phyloP scores from a whole-genome alignment of 2,113 vertebrate genomes.

The Etheostoma cragini region DNA sequence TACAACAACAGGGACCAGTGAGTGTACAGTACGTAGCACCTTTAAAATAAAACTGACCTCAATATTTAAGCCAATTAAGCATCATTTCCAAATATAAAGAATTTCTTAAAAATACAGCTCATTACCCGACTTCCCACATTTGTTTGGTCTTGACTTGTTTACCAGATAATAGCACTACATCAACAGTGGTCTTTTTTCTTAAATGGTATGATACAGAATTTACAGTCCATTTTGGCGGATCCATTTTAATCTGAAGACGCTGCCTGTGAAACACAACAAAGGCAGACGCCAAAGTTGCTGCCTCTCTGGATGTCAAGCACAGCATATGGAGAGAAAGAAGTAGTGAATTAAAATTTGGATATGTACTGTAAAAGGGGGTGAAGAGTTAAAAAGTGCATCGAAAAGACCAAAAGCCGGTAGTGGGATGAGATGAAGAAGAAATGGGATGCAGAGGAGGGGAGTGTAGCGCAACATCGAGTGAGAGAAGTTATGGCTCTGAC shows the following conservation, averaged over 20 bases:
- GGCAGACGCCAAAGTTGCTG: slow-evolving; percentile 28
- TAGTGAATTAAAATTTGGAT: slow-evolving; percentile 21
- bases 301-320: not conserved
- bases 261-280: slow-evolving; percentile 25
- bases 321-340: slow-evolving; percentile 5
- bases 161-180: not conserved
- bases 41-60: not conserved
- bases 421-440: slow-evolving; percentile 43
- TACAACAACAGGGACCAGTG: not conserved
- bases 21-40: not conserved
- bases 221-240: too few species aligned
- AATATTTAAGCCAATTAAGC: not conserved
- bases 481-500: slow-evolving; percentile 58
- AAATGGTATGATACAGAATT: slow-evolving; percentile 14
- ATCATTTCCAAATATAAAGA: not conserved
- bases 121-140: not conserved
- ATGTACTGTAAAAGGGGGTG: slow-evolving; percentile 14
- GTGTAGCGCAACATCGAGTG: slow-evolving; percentile 5
- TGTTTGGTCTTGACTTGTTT: not conserved
- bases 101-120: not conserved
- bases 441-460: slow-evolving; percentile 23
- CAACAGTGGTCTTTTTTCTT: slow-evolving; percentile 25
- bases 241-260: slow-evolving; percentile 3
- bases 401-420: slow-evolving; percentile 16
- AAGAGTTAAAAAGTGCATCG: slow-evolving; percentile 12